These are phyloP conservation scores for Alectoris magna DNA, from an alignment of 2,797 vertebrate genomes.

Conservation along the genomic window DNA sequence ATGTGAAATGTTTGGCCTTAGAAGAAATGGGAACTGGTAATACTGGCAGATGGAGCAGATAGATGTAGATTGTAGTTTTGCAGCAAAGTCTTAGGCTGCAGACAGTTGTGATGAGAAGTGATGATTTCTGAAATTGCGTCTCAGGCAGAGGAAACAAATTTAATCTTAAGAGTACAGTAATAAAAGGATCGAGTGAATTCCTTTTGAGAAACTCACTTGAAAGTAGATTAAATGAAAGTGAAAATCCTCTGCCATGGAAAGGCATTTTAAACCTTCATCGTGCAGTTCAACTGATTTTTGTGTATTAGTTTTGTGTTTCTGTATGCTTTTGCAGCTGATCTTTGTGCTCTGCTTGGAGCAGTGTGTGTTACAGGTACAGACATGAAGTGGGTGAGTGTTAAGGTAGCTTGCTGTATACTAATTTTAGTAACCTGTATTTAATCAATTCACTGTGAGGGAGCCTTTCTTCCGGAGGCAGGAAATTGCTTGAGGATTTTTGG, in stretches of 20 bases:
- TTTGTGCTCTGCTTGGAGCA: slow-evolving; percentile 5
- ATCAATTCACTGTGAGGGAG: background rate
- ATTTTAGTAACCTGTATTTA: slow-evolving; percentile 37
- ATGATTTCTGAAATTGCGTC: background rate
- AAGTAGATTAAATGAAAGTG: background rate
- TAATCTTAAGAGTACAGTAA: background rate
- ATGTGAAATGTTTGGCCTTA: background rate
- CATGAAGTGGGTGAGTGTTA: background rate
- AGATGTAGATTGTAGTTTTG: background rate
- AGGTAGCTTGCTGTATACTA: background rate
- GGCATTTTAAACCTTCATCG: background rate
- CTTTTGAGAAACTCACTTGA: background rate
- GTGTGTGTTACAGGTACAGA: background rate
- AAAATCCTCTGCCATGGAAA: slow-evolving; percentile 14
- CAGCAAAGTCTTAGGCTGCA: background rate
- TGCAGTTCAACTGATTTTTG: background rate
- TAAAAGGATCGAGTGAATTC: background rate
- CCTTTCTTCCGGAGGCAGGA: slow-evolving; percentile 31
- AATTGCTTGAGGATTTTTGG: slow-evolving; percentile 45
- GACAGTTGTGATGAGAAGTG: background rate
- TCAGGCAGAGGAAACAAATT: background rate
- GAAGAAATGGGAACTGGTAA: background rate
- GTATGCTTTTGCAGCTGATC: background rate
- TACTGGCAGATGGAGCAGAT: background rate
- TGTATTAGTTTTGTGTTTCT: background rate